These are phyloP conservation scores for Oeneis ivallda DNA, from an alignment of 2,888 invertebrate species.

Conservation along the genomic window DNA sequence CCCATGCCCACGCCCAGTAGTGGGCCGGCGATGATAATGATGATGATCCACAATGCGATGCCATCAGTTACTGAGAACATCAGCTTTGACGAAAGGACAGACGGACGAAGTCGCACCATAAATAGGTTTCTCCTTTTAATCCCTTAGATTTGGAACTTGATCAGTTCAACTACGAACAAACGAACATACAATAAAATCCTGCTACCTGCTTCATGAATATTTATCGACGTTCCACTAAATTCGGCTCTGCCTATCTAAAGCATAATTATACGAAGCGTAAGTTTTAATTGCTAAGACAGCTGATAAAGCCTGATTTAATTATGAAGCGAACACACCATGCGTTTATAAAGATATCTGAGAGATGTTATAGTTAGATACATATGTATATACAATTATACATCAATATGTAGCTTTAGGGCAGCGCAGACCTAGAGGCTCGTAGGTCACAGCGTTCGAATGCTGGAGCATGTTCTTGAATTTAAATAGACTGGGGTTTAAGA, in stretches of 20 bases:
- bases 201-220: neutral
- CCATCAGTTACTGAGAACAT: too few relatives aligned
- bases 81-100: too few relatives aligned
- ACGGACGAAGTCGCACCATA: too few relatives aligned
- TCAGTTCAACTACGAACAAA: too few relatives aligned
- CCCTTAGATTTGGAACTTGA: too few relatives aligned
- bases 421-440: neutral
- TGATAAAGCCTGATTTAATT: slow-evolving; percentile 8
- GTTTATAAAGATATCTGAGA: neutral
- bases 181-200: too few relatives aligned
- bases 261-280: slow-evolving; percentile 15
- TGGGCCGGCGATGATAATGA: too few relatives aligned
- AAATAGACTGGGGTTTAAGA: too few relatives aligned
- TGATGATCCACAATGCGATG: too few relatives aligned
- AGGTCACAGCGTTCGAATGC: neutral
- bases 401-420: neutral
- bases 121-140: too few relatives aligned
- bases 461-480: too few relatives aligned
- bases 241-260: neutral
- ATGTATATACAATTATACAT: neutral
- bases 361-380: neutral
- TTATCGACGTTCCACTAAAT: neutral
- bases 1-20: too few relatives aligned
- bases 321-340: neutral
- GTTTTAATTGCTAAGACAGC: slow-evolving; percentile 4